Percentiles rank a stretch among this genome's conserved stretches.
phyloP scores from a whole-genome alignment of 1,140 invertebrate genomes.

The Pemphigus obesinymphae region DNA sequence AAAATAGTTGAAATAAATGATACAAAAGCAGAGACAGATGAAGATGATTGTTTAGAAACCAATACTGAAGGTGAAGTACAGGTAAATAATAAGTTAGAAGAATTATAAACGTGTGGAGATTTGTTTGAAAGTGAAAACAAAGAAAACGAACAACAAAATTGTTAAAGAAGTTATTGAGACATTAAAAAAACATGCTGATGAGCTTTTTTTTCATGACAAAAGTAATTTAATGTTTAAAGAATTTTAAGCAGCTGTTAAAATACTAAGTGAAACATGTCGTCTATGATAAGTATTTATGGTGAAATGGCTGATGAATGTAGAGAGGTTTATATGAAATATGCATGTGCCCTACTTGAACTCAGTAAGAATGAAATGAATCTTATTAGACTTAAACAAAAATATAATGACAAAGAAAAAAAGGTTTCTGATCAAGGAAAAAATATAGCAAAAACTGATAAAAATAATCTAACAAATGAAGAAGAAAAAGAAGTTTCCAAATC shows the following conservation, averaged over 20 bases:
- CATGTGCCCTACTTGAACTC: conserved; percentile 73
- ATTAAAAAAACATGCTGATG: conserved; percentile 18
- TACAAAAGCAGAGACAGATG: not conserved
- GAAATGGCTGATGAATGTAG: conserved; percentile 72
- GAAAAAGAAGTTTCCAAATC: no score
- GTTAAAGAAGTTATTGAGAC: conserved; percentile 17
- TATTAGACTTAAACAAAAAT: conserved; percentile 55
- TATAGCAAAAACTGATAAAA: conserved; percentile 43
- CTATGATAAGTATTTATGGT: conserved; percentile 65
- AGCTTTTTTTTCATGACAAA: conserved; percentile 39
- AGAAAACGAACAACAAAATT: conserved; percentile 28
- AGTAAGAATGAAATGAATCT: conserved; percentile 55
- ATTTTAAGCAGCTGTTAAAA: conserved; percentile 67
- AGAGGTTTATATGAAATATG: conserved; percentile 76
- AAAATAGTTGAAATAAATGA: not conserved
- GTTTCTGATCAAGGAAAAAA: conserved; percentile 47
- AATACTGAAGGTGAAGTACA: not conserved
- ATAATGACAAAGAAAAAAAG: conserved; percentile 44
- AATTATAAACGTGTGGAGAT: conserved; percentile 6
- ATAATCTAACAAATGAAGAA: conserved; percentile 44
- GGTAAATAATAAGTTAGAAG: not conserved
- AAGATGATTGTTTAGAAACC: not conserved
- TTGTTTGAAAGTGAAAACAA: conserved; percentile 28
- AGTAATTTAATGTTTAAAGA: conserved; percentile 66
- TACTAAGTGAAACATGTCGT: conserved; percentile 70